These are phyloP conservation scores for Drosophila kepulauana DNA, from an alignment of 1,140 invertebrate genomes.

Conservation along the genomic window DNA sequence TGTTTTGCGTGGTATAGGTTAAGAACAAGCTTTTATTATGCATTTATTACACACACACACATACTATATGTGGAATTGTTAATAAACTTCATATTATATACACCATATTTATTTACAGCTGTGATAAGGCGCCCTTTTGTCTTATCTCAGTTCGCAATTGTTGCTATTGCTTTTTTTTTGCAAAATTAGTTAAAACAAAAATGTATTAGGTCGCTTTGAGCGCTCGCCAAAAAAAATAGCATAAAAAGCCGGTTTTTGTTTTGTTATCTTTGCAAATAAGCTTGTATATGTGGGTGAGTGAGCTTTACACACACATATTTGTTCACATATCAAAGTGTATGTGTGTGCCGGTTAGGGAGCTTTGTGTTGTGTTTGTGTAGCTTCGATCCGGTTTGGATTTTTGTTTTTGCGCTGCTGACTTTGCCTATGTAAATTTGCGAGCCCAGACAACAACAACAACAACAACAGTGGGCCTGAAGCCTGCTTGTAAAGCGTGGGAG, in stretches of 20 bases:
- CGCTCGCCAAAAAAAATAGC: slow-evolving; percentile 33
- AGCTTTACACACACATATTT: slow-evolving; percentile 42
- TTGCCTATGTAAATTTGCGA: slow-evolving; percentile 67
- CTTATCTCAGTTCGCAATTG: slow-evolving; percentile 14
- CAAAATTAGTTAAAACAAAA: slow-evolving; percentile 55
- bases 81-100: slow-evolving; percentile 20
- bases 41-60: slow-evolving; percentile 20
- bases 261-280: slow-evolving; percentile 60
- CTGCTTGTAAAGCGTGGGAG: slow-evolving; percentile 6
- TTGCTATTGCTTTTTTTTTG: slow-evolving; percentile 38
- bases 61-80: slow-evolving; percentile 9
- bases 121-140: slow-evolving; percentile 62
- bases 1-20: slow-evolving; percentile 59
- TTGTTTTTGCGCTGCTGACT: slow-evolving; percentile 44
- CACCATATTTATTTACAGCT: slow-evolving; percentile 25
- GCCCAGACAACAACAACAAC: slow-evolving; percentile 32
- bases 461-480: slow-evolving; percentile 21
- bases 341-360: slow-evolving; percentile 72
- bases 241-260: slow-evolving; percentile 73
- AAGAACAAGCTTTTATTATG: slow-evolving; percentile 50
- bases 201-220: slow-evolving; percentile 44
- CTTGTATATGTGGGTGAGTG: slow-evolving; percentile 78
- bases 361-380: slow-evolving; percentile 53
- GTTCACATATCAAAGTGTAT: slow-evolving; percentile 7
- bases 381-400: slow-evolving; percentile 66